Evolutionary conservation across 2,113 vertebrate species (phyloP).

Genomic region (Climacteris rufus): DNA sequence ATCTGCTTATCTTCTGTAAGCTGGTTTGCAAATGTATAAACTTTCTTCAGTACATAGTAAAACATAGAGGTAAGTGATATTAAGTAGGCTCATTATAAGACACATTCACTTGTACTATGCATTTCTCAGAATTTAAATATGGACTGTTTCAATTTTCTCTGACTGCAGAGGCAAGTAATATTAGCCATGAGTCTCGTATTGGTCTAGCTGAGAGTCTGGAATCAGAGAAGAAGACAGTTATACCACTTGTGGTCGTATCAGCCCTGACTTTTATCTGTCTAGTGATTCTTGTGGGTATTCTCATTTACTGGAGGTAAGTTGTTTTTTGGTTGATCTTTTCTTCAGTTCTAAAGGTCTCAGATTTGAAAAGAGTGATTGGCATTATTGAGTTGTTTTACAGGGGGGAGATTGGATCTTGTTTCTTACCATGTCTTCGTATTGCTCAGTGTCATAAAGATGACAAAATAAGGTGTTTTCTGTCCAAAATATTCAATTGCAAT

Average conservation of each 20-base stretch:
- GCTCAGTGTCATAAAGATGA: neutral
- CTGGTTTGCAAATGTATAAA: conserved; percentile 66
- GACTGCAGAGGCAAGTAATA: conserved; percentile 93
- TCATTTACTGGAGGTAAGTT: conserved; percentile 96
- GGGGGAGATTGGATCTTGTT: neutral
- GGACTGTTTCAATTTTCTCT: conserved; percentile 74
- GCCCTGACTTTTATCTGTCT: conserved; percentile 91
- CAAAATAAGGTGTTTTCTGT: neutral
- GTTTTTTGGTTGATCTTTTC: neutral
- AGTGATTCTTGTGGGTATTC: conserved; percentile 89
- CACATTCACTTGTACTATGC: conserved; percentile 21
- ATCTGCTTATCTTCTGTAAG: conserved; percentile 55
- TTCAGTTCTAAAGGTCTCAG: conserved; percentile 9
- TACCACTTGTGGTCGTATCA: conserved; percentile 93
- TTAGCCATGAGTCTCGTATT: conserved; percentile 94
- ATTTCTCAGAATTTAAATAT: conserved; percentile 67
- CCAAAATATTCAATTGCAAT: neutral
- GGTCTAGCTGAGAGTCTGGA: conserved; percentile 85
- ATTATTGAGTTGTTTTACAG: neutral
- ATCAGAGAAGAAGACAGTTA: conserved; percentile 83
- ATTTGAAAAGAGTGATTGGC: neutral
- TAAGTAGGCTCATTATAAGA: conserved; percentile 47
- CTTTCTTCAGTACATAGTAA: conserved; percentile 27
- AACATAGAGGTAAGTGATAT: conserved; percentile 67
- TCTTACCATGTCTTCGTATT: neutral